These are phyloP conservation scores for Pogonognathellus flavescens DNA, from an alignment of 1,140 invertebrate species.

Conservation along the genomic window DNA sequence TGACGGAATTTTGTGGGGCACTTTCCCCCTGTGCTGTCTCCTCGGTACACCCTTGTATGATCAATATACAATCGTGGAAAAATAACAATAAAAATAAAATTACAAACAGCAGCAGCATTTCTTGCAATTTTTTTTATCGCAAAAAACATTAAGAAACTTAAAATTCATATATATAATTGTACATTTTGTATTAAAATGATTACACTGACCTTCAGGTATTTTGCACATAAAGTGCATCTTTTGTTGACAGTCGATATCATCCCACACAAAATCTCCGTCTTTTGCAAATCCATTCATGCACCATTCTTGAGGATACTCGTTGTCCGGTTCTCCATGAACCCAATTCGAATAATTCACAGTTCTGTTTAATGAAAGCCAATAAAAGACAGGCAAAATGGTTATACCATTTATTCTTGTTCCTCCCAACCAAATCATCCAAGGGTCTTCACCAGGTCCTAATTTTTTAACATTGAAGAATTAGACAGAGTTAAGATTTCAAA, in stretches of 20 bases:
- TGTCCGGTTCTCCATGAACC: neutral
- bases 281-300: neutral
- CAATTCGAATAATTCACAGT: neutral
- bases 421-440: conserved; percentile 23
- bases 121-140: too few relatives aligned
- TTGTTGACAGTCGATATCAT: neutral
- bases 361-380: neutral
- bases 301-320: neutral
- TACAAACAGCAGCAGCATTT: too few relatives aligned
- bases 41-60: too few relatives aligned
- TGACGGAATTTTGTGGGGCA: too few relatives aligned
- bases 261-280: neutral
- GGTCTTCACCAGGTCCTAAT: neutral
- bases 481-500: too few relatives aligned
- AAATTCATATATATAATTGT: too few relatives aligned
- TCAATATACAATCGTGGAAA: too few relatives aligned
- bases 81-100: too few relatives aligned
- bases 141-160: too few relatives aligned
- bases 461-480: too few relatives aligned
- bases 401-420: neutral
- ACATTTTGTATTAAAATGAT: too few relatives aligned
- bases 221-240: conserved; percentile 10
- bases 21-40: too few relatives aligned
- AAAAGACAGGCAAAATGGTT: neutral
- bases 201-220: neutral